Conservation (phyloP, 2,113 vertebrate genomes). For the Eupsittula cactorum region DNA sequence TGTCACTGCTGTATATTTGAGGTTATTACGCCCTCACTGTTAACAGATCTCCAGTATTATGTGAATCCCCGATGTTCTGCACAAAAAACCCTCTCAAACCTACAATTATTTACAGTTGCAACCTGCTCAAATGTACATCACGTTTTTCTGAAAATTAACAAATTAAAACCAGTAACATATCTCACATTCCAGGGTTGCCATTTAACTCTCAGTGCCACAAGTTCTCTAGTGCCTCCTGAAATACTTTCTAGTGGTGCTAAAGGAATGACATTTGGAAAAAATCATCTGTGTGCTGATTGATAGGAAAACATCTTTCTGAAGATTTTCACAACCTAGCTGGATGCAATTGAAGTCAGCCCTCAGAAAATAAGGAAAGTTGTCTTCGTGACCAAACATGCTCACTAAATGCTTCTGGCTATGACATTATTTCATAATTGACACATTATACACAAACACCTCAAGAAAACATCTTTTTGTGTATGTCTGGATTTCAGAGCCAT, state of each 20-base stretch:
- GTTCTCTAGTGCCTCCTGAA: slow-evolving; percentile 50
- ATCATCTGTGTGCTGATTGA: slow-evolving; percentile 5
- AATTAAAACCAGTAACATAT: neutral
- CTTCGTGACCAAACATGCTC: neutral
- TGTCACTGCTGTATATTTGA: neutral
- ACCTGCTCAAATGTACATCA: neutral
- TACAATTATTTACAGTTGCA: neutral
- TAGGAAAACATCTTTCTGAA: slow-evolving; percentile 32
- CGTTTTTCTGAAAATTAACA: neutral
- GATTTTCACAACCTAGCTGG: neutral
- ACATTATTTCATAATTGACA: slow-evolving; percentile 28
- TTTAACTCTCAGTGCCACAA: slow-evolving; percentile 25
- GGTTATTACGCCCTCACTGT: neutral
- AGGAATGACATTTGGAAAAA: slow-evolving; percentile 57
- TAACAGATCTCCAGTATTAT: neutral
- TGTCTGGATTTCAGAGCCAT: neutral
- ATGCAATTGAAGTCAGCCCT: slow-evolving; percentile 24
- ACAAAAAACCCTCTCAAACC: neutral
- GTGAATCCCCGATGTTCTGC: neutral
- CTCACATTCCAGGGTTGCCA: slow-evolving; percentile 14
- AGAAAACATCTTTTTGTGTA: neutral
- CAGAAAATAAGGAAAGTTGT: neutral
- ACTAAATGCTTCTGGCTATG: slow-evolving; percentile 41
- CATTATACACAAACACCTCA: neutral
- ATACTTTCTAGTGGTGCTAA: neutral